These are phyloP conservation scores for Phylloscopus collybita DNA, from an alignment of 2,797 vertebrate species.

Conservation along the genomic window DNA sequence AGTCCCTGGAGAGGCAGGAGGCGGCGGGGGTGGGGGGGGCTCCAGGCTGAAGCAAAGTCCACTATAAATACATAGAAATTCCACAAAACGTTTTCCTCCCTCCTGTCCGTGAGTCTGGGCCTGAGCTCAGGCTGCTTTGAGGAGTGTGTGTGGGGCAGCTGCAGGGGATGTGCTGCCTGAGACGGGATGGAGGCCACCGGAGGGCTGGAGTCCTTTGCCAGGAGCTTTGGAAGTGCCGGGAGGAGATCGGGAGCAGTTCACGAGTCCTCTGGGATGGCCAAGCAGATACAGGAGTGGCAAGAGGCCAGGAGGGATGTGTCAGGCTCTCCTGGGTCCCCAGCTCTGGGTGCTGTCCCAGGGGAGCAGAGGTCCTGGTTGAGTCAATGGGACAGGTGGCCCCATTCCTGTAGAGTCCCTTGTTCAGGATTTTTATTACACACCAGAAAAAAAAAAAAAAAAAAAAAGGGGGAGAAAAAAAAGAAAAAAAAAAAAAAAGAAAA, in stretches of 20 bases:
- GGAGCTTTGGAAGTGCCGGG: not conserved
- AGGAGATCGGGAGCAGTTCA: constrained; percentile 1
- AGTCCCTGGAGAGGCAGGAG: constrained; percentile 29
- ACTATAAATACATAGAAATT: constrained; percentile 53
- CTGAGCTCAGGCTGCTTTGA: constrained; percentile 3
- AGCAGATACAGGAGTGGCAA: not conserved
- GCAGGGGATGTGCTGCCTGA: not conserved
- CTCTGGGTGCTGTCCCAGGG: not conserved
- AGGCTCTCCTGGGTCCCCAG: not conserved
- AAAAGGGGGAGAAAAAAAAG: not conserved
- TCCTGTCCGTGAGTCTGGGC: not conserved
- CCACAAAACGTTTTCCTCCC: not conserved
- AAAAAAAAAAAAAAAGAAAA: not conserved
- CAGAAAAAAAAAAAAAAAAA: not conserved
- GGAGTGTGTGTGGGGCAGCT: constrained; percentile 17
- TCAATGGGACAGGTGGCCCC: constrained; percentile 5
- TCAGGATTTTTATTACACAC: constrained; percentile 65
- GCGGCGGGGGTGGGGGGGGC: not conserved
- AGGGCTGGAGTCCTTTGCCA: not conserved
- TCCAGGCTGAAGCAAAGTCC: constrained; percentile 13
- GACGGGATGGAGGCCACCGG: not conserved
- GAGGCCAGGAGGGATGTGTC: not conserved
- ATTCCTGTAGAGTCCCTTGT: constrained; percentile 12
- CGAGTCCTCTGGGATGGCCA: not conserved
- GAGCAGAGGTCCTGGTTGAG: not conserved